Conservation (phyloP, 2,888 invertebrate genomes). For the Meteorus colon region DNA sequence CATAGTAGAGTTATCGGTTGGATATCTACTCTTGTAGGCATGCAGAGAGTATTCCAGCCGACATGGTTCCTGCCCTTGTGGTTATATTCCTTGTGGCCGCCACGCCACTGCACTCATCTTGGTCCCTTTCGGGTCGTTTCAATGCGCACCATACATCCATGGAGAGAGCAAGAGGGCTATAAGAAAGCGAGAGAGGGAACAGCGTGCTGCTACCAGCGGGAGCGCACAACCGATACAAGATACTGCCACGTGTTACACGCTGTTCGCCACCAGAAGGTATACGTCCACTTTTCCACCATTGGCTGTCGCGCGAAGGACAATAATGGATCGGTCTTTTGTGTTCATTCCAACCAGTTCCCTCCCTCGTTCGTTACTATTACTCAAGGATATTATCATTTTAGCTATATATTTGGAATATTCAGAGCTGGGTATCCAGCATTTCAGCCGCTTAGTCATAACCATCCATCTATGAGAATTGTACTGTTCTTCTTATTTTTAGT, state of each 20-base stretch:
- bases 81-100: constrained; percentile 18
- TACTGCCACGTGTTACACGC: constrained; percentile 73
- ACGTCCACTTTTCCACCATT: constrained; percentile 58
- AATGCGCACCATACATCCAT: constrained; percentile 41
- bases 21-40: constrained; percentile 71
- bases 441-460: too few species aligned
- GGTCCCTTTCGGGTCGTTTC: constrained; percentile 45
- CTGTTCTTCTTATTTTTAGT: too few species aligned
- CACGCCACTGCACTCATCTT: constrained; percentile 44
- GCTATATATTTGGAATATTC: not conserved
- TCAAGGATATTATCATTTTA: not conserved
- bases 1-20: constrained; percentile 69
- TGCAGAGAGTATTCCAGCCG: constrained; percentile 57
- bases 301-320: constrained; percentile 54
- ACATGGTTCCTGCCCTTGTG: constrained; percentile 51
- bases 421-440: too few species aligned
- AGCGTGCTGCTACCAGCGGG: constrained; percentile 68
- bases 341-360: constrained; percentile 21
- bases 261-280: constrained; percentile 72
- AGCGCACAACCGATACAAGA: constrained; percentile 70
- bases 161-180: constrained; percentile 15
- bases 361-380: not conserved
- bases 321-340: constrained; percentile 55
- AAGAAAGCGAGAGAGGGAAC: constrained; percentile 57
- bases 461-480: too few species aligned